phyloP scores from a whole-genome alignment of 92 coral and sea anemone species.

The Epizoanthus stellaris region DNA sequence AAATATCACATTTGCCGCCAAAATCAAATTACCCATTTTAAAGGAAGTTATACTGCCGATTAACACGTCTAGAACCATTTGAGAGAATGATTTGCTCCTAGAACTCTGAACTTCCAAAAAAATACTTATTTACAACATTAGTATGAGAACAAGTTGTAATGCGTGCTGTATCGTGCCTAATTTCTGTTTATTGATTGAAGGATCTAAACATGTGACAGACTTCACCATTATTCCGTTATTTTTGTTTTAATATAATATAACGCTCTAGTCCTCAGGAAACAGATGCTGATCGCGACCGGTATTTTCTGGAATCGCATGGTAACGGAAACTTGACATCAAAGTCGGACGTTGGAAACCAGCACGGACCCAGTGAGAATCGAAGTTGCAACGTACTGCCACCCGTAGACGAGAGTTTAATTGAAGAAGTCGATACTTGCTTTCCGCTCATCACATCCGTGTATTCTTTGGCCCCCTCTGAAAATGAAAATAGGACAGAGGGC shows the following conservation, averaged over 20 bases:
- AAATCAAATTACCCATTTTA: too few species aligned
- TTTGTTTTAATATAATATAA: not conserved
- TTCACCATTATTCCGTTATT: not conserved
- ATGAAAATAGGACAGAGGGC: not conserved
- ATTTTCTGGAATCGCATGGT: too few species aligned
- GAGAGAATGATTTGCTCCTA: too few species aligned
- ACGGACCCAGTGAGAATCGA: not conserved
- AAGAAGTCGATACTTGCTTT: slow-evolving; percentile 72
- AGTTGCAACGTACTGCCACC: slow-evolving; percentile 40
- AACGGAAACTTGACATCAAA: too few species aligned
- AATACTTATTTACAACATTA: too few species aligned
- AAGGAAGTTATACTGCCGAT: too few species aligned
- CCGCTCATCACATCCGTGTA: slow-evolving; percentile 83
- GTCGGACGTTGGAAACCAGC: not conserved
- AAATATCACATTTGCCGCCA: too few species aligned
- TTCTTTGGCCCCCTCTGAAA: slow-evolving; percentile 68
- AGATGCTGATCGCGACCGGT: not conserved
- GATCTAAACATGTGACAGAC: not conserved
- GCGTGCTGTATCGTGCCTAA: too few species aligned
- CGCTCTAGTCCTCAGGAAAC: slow-evolving; percentile 26
- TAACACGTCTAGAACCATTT: too few species aligned
- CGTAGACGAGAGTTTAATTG: slow-evolving; percentile 74
- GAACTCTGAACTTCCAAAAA: too few species aligned
- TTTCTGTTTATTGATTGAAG: too few species aligned
- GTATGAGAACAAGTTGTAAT: too few species aligned